Evolutionary conservation across 2,888 invertebrate genomes (phyloP), one percentile per base, ranked within the genome.

Genomic region (Diplolepis rosae): DNA sequence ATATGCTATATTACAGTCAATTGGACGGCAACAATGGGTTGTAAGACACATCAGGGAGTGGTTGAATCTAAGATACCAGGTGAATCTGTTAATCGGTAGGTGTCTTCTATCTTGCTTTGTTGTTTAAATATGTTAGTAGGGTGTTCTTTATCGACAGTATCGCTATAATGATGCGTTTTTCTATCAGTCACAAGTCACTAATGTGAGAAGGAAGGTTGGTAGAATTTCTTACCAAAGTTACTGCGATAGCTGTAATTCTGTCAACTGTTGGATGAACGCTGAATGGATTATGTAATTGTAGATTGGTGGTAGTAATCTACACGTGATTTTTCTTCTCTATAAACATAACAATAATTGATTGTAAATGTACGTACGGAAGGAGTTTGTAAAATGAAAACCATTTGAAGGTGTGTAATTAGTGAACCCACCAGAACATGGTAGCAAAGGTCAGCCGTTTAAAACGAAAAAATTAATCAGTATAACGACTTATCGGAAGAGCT

Each of bases 201-300:
- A 22, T 48, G 48, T 11, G 48, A 48, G 11, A 7, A 18, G 22
- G 48, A 45, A 22, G 48, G 48, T 22, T 4, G 48, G 48, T 22
- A 48, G 48, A 18, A 18, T 48, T 7, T 22, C 78, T 83, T 84
- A 84, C 85, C 83, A 85, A 85, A 87, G 80, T 78, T 72, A 74
- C 85, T 83, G 85, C 82, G 87, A 87, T 87, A 83, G 84, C 82
- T 79, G 86, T 84, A 85, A 87, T 87, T 85, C 83, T 77, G 76
- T 81, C 85, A 86, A 86, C 83, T 84, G 82, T 86, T 85, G 84
- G 87, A 87, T 87, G 85, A 82, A 82, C 83, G 83, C 83, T 87
- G 87, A 88, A 87, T 86, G 85, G 85, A 83, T 86, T 82, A 88
- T 87, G 87, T n/a, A n/a, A n/a, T n/a, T n/a, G n/a, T n/a, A n/a